Evolutionary conservation across 2,888 invertebrate species (phyloP), one percentile per base, ranked within the genome.

Genomic region (Tromatobia lineatoria): DNA sequence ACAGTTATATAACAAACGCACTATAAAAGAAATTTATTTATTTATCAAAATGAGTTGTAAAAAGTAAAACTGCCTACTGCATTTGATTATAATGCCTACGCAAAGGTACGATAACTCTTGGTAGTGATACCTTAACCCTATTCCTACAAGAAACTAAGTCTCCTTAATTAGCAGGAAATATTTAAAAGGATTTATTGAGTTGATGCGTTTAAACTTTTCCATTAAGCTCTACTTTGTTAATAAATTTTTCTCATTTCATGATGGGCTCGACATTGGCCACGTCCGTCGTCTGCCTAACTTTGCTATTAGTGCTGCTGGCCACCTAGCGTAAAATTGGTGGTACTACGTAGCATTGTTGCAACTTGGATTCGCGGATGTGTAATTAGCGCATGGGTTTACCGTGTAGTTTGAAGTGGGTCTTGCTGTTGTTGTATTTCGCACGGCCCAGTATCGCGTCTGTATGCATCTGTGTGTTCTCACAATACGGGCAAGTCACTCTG

Each of bases 381-480:
- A 64, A 75, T 75, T 64, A 75, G 57, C 38, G 50, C 64, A 59
- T 38, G 23, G 71, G 42, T 42, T 20, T 50, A 7, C 34, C 10
- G 7, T 52, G 50, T 23, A 64, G 74, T 64, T 64, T 50, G n/a
- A 75, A 75, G 74, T 75, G 50, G 38, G 64, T 75, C 20, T 4
- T n/a, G 34, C 50, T 38, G 59, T 47, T 29, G 61, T 50, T 47
- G 47, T 64, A 29, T 52, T 50, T 52, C 8, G 34, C 18, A 15
- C 50, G 13, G 13, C 42, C 50, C 45, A 10, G 47, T 34, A 38
- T 18, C 18, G 34, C 47, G 13, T 3, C 66, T 6, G n/a, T 8
- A 18, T 66, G 45, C 23, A 13, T 64, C 42, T 64, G 64, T 7
- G 42, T 20, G 50, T 11, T 29, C 20, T 34, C 61, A 34, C 47